Base-by-base conservation (phyloP, 2,888 invertebrate genomes). In the Coelogynopora nodosa region DNA sequence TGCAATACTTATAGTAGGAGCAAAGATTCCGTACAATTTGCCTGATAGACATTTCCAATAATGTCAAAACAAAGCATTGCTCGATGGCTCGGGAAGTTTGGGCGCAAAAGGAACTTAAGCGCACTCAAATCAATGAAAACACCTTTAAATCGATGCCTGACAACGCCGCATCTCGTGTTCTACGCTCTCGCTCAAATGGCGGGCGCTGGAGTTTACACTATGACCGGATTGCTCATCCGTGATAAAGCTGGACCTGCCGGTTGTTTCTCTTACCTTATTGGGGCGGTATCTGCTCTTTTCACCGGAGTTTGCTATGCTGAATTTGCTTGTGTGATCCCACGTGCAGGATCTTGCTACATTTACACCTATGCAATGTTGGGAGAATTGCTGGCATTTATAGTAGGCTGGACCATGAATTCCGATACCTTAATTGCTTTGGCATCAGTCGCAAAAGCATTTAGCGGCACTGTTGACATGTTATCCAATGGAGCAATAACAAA, bases 331-430 rank as follows among this genome's bases (percentile, higher is more conserved):
- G 28, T 87, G 13, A 87, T 87, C 23, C 87, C 87, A 26, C 27
- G 81, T 84, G 84, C 87, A 18, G 87, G 87, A 67, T 82, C 82
- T 26, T 49, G 82, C 84, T 87, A 87, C 49, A 82, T 80, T 1
- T 87, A 87, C 67, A 87, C 87, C 0, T 87, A 87, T 67, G 30
- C 87, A 5, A 84, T 84, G 49, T 30, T 87, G 13, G 87, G 87
- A 28, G 87, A 87, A 83, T 84, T 87, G 29, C 67, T 84, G 0
- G 87, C 87, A 0, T 87, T 87, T 67, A 30, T 87, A 18, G 81
- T 87, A 31, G 87, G 87, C 2, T 87, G 87, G 87, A 87, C 87
- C 13, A 84, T 84, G 84, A 88, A 88, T 10, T 80, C 87, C 26
- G 87, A 88, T 85, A 23, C 49, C 10, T 30, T 88, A 0, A 74